Evolutionary conservation across 2,113 vertebrate genomes (phyloP).

Genomic region (Pampusana beccarii): DNA sequence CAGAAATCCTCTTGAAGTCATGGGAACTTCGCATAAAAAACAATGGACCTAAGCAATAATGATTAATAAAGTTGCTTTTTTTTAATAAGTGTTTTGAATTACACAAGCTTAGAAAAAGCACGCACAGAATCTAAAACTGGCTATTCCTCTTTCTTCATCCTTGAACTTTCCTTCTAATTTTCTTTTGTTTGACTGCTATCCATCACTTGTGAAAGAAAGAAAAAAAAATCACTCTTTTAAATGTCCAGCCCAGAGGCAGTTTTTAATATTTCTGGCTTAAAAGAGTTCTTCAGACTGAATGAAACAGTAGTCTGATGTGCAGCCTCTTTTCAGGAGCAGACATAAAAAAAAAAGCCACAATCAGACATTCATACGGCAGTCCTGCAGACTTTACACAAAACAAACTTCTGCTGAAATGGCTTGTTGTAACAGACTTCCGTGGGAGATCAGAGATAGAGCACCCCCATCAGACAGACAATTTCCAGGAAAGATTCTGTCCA

Average conservation of each 20-base stretch:
- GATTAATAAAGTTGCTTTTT: background rate
- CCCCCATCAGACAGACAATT: background rate
- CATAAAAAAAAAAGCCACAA: background rate
- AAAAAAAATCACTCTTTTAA: background rate
- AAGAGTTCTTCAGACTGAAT: slow-evolving; percentile 2
- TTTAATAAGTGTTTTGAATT: background rate
- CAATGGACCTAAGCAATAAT: background rate
- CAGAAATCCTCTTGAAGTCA: background rate
- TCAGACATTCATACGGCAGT: slow-evolving; percentile 22
- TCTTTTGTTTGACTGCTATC: slow-evolving; percentile 5
- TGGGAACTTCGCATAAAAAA: background rate
- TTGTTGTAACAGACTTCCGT: background rate
- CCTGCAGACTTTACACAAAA: slow-evolving; percentile 58
- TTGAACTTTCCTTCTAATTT: background rate
- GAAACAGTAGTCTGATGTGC: slow-evolving; percentile 48
- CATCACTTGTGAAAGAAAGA: background rate
- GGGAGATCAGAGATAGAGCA: slow-evolving; percentile 13
- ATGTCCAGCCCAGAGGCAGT: background rate
- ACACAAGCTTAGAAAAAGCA: background rate
- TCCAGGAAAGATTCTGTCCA: background rate
- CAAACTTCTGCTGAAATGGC: slow-evolving; percentile 21
- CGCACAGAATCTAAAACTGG: background rate
- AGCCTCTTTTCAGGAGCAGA: slow-evolving; percentile 31
- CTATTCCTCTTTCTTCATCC: background rate
- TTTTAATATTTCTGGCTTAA: slow-evolving; percentile 39